Conservation (phyloP, 2,888 invertebrate species). For the Cistogaster globosa region DNA sequence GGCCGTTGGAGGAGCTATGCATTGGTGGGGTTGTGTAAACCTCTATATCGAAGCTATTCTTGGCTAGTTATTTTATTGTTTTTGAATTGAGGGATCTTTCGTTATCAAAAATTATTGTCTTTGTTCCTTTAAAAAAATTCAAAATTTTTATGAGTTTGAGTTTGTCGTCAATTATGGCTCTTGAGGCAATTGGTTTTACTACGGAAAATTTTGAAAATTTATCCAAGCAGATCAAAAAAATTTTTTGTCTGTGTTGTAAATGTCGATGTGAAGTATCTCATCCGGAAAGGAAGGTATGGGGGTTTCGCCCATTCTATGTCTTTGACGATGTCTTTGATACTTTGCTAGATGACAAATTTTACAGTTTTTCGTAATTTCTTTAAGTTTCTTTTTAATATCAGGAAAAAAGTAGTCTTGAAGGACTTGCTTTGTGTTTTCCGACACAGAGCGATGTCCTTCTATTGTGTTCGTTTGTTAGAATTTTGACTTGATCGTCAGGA, state of each 20-base stretch:
- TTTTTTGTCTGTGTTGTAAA: neutral
- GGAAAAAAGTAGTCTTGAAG: conserved; percentile 4
- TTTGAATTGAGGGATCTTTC: too few species aligned
- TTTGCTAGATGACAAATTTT: neutral
- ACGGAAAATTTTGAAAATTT: neutral
- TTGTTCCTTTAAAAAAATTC: too few species aligned
- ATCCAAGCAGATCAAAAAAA: neutral
- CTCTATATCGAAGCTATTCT: too few species aligned
- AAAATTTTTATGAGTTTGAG: neutral
- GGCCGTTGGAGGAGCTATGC: too few species aligned
- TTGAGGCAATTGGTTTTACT: neutral
- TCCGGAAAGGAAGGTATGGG: neutral
- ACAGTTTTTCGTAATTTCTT: neutral
- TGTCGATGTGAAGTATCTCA: neutral
- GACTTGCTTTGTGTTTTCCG: neutral
- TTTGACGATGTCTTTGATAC: too few species aligned
- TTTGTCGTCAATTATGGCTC: neutral
- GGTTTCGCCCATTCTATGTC: neutral
- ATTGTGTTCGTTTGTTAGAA: neutral
- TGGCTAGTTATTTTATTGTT: too few species aligned
- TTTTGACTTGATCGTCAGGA: neutral
- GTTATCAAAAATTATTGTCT: too few species aligned
- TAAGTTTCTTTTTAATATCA: neutral
- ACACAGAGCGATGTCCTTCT: neutral
- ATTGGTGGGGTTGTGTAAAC: too few species aligned